Percentiles rank a stretch among this genome's conserved stretches.
These are phyloP conservation scores for Psilopogon haemacephalus DNA, from an alignment of 2,113 vertebrate species.

Conservation along the genomic window DNA sequence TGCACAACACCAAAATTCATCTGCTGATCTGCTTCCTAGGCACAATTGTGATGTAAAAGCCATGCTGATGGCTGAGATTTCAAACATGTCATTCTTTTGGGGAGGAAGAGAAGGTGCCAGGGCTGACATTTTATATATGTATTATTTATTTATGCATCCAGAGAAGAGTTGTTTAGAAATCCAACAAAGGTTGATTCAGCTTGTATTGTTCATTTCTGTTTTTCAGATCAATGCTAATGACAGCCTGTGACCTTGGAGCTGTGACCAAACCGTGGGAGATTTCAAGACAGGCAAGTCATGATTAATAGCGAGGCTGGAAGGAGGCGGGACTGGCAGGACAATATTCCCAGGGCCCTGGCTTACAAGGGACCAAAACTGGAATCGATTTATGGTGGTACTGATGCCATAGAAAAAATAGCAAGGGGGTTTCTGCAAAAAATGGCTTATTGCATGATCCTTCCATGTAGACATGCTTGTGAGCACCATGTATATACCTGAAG, in stretches of 20 bases:
- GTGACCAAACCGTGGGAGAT: conserved; percentile 99
- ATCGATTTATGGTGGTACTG: conserved; percentile 70
- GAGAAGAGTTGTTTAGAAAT: conserved; percentile 72
- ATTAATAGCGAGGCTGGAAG: conserved; percentile 78
- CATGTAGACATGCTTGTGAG: background rate
- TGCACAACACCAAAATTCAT: conserved; percentile 55
- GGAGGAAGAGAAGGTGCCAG: conserved; percentile 44
- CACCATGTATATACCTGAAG: conserved; percentile 16
- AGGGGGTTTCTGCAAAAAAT: conserved; percentile 27
- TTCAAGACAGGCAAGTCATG: conserved; percentile 94
- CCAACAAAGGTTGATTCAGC: conserved; percentile 77
- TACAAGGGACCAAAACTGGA: conserved; percentile 64
- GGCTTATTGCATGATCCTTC: conserved; percentile 44
- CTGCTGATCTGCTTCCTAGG: conserved; percentile 33
- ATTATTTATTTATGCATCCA: conserved; percentile 71
- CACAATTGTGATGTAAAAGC: conserved; percentile 60
- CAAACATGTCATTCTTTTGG: conserved; percentile 60
- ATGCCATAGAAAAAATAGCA: conserved; percentile 64
- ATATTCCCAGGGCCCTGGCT: conserved; percentile 74
- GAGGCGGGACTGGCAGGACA: conserved; percentile 51
- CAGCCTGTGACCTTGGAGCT: conserved; percentile 97
- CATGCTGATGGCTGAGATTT: background rate
- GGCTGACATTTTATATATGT: conserved; percentile 30
- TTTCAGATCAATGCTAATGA: conserved; percentile 99
- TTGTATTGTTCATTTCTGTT: conserved; percentile 79